phyloP scores from a whole-genome alignment of 2,113 vertebrate species.

The Tupaia chinensis region DNA sequence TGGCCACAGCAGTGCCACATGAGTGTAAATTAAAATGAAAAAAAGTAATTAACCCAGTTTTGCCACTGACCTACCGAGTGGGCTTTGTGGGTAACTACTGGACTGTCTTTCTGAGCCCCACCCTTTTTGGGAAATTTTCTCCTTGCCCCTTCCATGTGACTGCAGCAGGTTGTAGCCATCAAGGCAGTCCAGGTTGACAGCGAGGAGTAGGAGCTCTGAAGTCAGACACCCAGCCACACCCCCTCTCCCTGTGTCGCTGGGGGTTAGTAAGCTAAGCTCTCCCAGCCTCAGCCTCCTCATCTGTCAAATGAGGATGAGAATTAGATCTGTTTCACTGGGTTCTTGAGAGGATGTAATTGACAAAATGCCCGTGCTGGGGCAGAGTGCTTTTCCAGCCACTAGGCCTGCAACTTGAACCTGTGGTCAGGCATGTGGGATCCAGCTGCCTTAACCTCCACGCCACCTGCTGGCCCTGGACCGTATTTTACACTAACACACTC shows the following conservation, averaged over 20 bases:
- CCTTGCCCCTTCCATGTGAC: no score
- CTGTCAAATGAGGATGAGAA: not conserved
- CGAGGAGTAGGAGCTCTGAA: not conserved
- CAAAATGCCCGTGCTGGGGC: not conserved
- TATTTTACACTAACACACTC: no score
- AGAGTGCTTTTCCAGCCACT: no score
- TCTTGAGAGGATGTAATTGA: not conserved
- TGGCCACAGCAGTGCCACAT: not conserved
- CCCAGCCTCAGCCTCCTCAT: not conserved
- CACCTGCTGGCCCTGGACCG: no score
- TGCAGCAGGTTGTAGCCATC: not conserved
- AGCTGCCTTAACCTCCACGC: no score
- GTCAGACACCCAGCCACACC: not conserved
- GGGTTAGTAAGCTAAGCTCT: not conserved
- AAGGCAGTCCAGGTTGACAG: not conserved
- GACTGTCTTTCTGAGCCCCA: not conserved
- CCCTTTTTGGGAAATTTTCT: not conserved
- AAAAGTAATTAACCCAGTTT: not conserved
- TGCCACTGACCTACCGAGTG: not conserved
- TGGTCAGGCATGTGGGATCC: no score
- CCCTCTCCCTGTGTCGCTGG: not conserved
- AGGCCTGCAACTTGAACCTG: no score
- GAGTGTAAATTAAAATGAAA: not conserved
- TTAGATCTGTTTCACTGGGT: accelerated
- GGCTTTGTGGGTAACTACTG: not conserved